A percentile compares a stretch with the other conserved stretches of the same genome.
phyloP scores from a whole-genome alignment of 2,113 vertebrate genomes.

The Stercorarius parasiticus region DNA sequence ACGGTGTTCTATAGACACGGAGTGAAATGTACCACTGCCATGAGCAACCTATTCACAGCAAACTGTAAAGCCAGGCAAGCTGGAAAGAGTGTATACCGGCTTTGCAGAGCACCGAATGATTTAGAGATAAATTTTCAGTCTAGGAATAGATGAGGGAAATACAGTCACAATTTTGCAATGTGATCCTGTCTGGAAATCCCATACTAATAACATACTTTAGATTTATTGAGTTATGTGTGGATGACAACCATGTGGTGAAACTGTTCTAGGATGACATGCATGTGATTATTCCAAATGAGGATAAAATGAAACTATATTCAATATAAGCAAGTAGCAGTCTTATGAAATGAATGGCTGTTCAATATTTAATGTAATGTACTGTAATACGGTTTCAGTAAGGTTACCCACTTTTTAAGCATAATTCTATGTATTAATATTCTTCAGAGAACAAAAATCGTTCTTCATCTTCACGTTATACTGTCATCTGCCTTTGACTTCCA shows the following conservation, averaged over 20 bases:
- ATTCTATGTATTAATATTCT: background rate
- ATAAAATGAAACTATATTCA: background rate
- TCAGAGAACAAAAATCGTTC: background rate
- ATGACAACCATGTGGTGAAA: background rate
- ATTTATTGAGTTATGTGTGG: background rate
- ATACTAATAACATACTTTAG: background rate
- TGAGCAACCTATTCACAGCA: background rate
- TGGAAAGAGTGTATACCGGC: background rate
- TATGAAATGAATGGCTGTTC: background rate
- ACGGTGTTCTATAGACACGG: background rate
- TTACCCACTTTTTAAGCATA: background rate
- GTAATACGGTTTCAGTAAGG: background rate
- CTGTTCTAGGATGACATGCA: background rate
- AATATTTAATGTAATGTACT: background rate
- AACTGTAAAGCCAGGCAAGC: background rate
- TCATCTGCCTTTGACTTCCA: background rate
- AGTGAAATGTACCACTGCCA: background rate
- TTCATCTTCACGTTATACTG: background rate
- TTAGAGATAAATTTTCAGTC: background rate
- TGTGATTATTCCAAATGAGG: background rate
- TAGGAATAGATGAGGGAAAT: background rate
- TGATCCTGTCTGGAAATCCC: background rate
- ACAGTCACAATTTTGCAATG: background rate
- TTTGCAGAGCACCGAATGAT: background rate
- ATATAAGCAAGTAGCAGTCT: background rate